These are phyloP conservation scores for Anarrhichthys ocellatus DNA, from an alignment of 2,113 vertebrate genomes.

Conservation along the genomic window DNA sequence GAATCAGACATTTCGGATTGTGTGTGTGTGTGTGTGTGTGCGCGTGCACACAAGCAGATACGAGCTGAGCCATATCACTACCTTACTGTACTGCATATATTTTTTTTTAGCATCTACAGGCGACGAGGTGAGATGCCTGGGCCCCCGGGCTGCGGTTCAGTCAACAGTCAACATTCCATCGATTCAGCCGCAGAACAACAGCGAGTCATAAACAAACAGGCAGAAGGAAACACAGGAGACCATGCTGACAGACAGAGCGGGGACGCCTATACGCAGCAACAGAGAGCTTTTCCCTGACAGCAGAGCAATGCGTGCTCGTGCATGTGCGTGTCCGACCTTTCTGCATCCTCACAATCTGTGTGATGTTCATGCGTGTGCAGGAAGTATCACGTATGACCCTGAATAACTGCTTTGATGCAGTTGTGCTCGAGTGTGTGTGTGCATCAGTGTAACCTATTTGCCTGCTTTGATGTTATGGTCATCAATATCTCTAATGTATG, in stretches of 20 bases:
- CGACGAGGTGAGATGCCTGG: constrained; percentile 15
- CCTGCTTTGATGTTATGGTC: constrained; percentile 45
- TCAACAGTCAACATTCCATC: constrained; percentile 62
- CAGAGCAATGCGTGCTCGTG: not conserved
- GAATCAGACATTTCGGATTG: constrained; percentile 32
- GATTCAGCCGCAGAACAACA: constrained; percentile 52
- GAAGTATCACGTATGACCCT: constrained; percentile 33
- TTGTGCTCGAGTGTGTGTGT: not conserved
- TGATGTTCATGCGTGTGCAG: constrained; percentile 22
- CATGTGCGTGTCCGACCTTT: constrained; percentile 12
- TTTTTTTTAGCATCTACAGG: constrained; percentile 11
- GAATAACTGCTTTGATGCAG: constrained; percentile 14
- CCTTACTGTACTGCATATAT: not conserved
- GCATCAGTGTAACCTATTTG: not conserved
- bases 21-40: not conserved
- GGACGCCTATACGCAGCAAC: constrained; percentile 16
- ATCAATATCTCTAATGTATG: constrained; percentile 35
- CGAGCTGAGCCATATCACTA: not conserved
- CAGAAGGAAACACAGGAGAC: constrained; percentile 47
- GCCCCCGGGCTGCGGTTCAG: constrained; percentile 43
- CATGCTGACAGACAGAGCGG: constrained; percentile 35
- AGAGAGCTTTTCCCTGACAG: constrained; percentile 33
- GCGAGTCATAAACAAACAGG: constrained; percentile 52
- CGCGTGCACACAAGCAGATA: too few relatives aligned
- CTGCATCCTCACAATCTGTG: not conserved